Base-by-base conservation (phyloP, 2,113 vertebrate genomes). In the Lagopus leucura region DNA sequence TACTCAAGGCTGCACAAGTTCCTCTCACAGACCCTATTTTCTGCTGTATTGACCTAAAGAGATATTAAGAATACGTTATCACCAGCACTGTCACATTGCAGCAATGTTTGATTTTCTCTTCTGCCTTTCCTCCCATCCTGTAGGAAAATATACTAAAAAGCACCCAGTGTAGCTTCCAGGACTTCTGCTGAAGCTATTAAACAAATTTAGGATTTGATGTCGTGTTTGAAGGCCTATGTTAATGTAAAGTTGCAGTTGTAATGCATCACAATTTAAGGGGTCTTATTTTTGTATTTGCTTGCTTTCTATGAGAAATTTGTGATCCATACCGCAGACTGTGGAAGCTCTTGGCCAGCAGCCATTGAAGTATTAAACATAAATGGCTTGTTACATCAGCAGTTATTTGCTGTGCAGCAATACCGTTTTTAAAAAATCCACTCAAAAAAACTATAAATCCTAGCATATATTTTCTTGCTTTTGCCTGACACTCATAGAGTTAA, bases 401-500 rank as follows among this genome's bases (percentile, higher is more conserved):
- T 96, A 73, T 90, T 94, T 60, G 38, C 89, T 64, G 40, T 15
- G 20, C 72, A 63, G 74, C 42, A 79, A 91, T 19, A 80, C 38
- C 66, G 74, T 17, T 66, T 74, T 83, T 64, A 90, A 94, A 93
- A 96, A 96, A 78, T 71, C 84, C 93, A 66, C 95, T 96, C 88
- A 74, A 88, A 96, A 88, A 30, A 3, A 70, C 96, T 91, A 86
- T 95, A 95, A 97, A 97, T 89, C 91, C 81, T 55, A n/a, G 58
- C 50, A 42, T 57, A 40, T 48, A 32, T 89, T 75, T 69, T 89
- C 64, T 73, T 92, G 69, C 28, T 88, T 93, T 83, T 83, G 47
- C 30, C 88, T 93, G 95, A 96, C 69, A 86, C 94, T 95, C 90
- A 95, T 18, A 95, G 94, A 96, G 96, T 96, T 97, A 97, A 97